These are phyloP conservation scores for Heliangelus exortis DNA, from an alignment of 2,797 vertebrate genomes.

Conservation along the genomic window DNA sequence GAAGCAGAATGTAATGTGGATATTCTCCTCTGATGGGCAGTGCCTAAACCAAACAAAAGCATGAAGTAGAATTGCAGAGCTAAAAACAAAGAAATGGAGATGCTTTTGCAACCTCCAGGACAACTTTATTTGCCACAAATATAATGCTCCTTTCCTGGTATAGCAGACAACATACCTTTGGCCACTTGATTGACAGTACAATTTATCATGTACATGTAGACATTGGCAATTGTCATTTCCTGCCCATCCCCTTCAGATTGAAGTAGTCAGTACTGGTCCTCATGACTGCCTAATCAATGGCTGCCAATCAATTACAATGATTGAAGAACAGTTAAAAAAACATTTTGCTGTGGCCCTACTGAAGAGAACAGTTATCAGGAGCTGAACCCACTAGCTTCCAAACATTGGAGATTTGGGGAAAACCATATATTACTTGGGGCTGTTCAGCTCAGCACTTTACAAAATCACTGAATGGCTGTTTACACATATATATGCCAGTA, in stretches of 20 bases:
- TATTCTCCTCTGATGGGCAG: neutral
- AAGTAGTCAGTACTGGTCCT: neutral
- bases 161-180: neutral
- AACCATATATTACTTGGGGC: neutral
- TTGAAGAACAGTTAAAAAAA: slow-evolving; percentile 8
- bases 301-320: neutral
- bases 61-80: neutral
- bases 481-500: neutral
- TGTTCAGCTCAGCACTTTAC: neutral
- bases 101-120: neutral
- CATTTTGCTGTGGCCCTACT: neutral
- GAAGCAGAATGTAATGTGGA: neutral
- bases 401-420: neutral
- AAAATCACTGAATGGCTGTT: neutral
- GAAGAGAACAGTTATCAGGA: neutral
- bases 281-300: neutral
- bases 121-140: neutral
- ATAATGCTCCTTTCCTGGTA: neutral
- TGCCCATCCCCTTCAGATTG: neutral
- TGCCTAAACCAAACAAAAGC: neutral
- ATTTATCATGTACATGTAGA: neutral
- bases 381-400: neutral
- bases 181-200: neutral
- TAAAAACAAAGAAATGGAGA: neutral
- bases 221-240: neutral